Evolutionary conservation across 2,888 invertebrate species (phyloP).

Genomic region (Ichneumoninae sp.): DNA sequence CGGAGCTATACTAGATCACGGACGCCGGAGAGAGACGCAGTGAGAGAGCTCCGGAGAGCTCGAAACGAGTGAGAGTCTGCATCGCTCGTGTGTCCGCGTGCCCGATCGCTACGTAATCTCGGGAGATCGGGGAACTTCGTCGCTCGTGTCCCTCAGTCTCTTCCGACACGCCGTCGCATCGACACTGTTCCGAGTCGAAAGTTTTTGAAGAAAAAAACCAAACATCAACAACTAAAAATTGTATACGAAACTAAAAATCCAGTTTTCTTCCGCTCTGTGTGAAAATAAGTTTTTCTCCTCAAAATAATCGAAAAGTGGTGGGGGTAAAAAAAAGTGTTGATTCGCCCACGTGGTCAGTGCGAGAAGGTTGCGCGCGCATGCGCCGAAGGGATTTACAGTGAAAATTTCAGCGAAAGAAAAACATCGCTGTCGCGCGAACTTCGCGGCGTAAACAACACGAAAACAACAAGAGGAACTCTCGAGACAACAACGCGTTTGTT

Average conservation of each 20-base stretch:
- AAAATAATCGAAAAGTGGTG: not conserved
- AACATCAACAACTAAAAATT: not conserved
- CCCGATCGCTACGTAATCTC: conserved; percentile 4
- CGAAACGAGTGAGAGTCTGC: conserved; percentile 36
- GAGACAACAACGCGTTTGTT: not conserved
- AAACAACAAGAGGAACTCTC: not conserved
- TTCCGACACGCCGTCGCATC: not conserved
- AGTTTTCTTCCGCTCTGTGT: conserved; percentile 5
- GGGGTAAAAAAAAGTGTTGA: not conserved
- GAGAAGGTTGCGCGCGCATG: not conserved
- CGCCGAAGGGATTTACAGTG: not conserved
- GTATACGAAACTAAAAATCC: not conserved
- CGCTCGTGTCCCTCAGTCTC: conserved; percentile 1
- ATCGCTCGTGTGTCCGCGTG: not conserved
- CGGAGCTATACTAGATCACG: conserved; percentile 41
- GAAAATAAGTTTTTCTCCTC: not conserved
- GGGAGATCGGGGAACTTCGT: not conserved
- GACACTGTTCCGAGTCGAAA: not conserved
- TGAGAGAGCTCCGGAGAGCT: conserved; percentile 1
- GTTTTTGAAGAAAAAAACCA: not conserved
- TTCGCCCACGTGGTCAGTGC: conserved; percentile 11
- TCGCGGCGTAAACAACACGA: not conserved
- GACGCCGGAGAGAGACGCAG: conserved; percentile 30
- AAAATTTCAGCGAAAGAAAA: not conserved
- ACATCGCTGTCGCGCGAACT: not conserved